Evolutionary conservation across 2,888 invertebrate genomes (phyloP).

Genomic region (Anoplius nigerrimus): DNA sequence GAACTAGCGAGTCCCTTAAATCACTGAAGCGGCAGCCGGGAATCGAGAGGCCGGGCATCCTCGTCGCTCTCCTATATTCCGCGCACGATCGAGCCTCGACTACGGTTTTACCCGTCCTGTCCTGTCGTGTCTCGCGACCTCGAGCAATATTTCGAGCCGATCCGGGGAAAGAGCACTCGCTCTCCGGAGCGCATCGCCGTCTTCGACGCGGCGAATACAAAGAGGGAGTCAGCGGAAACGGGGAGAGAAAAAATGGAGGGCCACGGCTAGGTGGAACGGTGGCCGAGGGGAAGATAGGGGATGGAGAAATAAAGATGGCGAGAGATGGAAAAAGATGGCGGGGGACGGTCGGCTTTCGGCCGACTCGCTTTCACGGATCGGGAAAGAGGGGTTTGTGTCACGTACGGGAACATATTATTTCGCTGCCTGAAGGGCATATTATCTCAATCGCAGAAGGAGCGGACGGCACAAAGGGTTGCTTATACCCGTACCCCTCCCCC

Average conservation of each 20-base stretch:
- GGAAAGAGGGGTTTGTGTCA: neutral
- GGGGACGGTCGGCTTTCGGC: no score
- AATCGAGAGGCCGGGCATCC: conserved; percentile 44
- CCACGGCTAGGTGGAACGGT: no score
- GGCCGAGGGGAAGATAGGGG: no score
- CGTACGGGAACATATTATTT: no score
- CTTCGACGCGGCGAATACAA: conserved; percentile 5
- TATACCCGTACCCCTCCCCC: no score
- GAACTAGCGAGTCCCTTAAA: conserved; percentile 60
- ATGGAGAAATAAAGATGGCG: no score
- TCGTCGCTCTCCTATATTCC: conserved; percentile 42
- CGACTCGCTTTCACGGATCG: no score
- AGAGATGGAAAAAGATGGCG: no score
- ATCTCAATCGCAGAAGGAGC: no score
- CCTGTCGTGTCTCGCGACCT: conserved; percentile 37
- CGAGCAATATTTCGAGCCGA: conserved; percentile 33
- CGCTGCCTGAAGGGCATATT: no score
- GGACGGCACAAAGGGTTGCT: no score
- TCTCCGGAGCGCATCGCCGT: conserved; percentile 7
- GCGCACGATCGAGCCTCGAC: conserved; percentile 50
- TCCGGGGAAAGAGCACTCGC: conserved; percentile 26
- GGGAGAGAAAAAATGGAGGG: no score
- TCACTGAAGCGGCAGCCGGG: conserved; percentile 53
- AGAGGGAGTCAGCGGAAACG: neutral
- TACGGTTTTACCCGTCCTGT: conserved; percentile 28